Percentiles rank a stretch among this genome's conserved stretches.
These are phyloP conservation scores for Rissa tridactyla DNA, from an alignment of 2,113 vertebrate genomes.

Conservation along the genomic window DNA sequence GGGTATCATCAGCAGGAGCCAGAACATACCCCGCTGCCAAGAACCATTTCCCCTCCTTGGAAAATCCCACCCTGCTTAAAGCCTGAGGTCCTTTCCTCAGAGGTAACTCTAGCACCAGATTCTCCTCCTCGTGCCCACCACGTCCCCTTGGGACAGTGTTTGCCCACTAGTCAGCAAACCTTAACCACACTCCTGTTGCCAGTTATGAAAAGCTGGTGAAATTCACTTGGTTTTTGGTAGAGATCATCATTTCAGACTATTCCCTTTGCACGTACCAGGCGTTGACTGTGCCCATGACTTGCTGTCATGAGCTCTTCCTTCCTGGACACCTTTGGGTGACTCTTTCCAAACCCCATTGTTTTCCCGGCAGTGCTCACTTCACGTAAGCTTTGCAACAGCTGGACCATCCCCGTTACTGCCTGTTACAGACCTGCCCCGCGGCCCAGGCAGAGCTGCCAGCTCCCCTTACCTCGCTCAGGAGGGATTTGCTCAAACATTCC, in stretches of 20 bases:
- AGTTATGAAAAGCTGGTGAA: background rate
- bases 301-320: background rate
- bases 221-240: background rate
- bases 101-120: background rate
- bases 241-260: background rate
- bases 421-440: background rate
- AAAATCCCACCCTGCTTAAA: background rate
- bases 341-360: background rate
- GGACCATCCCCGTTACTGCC: background rate
- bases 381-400: background rate
- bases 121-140: background rate
- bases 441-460: background rate
- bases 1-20: background rate
- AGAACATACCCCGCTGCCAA: accelerated
- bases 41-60: background rate
- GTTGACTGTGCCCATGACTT: background rate
- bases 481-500: background rate
- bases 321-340: background rate
- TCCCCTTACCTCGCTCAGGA: background rate
- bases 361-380: background rate
- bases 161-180: background rate
- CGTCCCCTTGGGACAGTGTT: background rate
- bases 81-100: background rate
- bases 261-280: background rate
- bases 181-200: background rate